Conservation (phyloP, 1,140 invertebrate genomes). For the Phortica variegata region DNA sequence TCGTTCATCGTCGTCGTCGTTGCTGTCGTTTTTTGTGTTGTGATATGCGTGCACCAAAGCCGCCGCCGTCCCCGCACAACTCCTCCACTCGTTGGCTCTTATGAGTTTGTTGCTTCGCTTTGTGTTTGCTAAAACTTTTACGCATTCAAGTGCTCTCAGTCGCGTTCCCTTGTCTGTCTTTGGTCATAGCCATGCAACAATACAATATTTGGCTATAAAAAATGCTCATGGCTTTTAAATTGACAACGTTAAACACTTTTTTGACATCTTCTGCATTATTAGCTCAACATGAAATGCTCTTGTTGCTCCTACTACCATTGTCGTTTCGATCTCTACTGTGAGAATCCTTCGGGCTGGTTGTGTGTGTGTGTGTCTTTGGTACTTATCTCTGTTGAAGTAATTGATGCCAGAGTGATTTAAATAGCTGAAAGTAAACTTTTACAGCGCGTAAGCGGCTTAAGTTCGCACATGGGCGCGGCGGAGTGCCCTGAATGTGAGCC, state of each 20-base stretch:
- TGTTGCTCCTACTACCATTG: too few relatives aligned
- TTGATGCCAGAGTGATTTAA: slow-evolving; percentile 52
- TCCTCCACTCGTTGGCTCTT: slow-evolving; percentile 4
- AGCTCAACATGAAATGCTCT: slow-evolving; percentile 27
- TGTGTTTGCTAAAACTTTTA: slow-evolving; percentile 17
- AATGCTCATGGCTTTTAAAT: slow-evolving; percentile 54
- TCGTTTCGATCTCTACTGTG: too few relatives aligned
- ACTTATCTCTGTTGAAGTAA: slow-evolving; percentile 34
- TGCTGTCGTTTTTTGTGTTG: too few relatives aligned
- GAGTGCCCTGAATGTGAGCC: too few relatives aligned
- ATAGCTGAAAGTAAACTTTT: slow-evolving; percentile 54
- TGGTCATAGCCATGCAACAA: too few relatives aligned
- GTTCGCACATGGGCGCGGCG: slow-evolving; percentile 9
- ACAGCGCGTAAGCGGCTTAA: slow-evolving; percentile 48
- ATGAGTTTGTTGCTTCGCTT: slow-evolving; percentile 37
- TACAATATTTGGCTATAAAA: slow-evolving; percentile 46
- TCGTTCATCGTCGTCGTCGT: too few relatives aligned
- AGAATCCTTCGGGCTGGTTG: too few relatives aligned
- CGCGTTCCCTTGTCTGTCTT: too few relatives aligned
- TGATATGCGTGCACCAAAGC: slow-evolving; percentile 8
- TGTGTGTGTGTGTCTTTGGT: too few relatives aligned
- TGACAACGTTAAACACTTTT: slow-evolving; percentile 54
- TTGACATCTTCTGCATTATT: slow-evolving; percentile 54
- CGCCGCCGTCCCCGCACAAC: too few relatives aligned
- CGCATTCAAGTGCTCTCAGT: background rate